Base-by-base conservation (phyloP, 2,888 invertebrate species). In the Minunthozetes semirufus region DNA sequence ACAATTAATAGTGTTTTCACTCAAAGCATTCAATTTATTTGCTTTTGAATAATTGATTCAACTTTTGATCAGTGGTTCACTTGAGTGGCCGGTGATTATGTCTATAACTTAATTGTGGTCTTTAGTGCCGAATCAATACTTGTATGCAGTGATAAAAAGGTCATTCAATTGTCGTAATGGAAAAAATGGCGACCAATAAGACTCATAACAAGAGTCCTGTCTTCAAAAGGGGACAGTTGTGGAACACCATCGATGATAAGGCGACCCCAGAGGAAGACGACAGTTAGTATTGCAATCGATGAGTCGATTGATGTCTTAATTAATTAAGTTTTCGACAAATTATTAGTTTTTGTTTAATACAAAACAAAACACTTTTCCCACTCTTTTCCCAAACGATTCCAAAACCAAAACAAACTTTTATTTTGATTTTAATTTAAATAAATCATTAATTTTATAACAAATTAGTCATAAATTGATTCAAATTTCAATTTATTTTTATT, bases 181-280 rank as follows among this genome's bases (percentile, higher is more conserved):
- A 13, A 59, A 59, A 59, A 59, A 59, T 59, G 59, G 59, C 59
- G 59, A 59, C 59, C 59, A 59, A 59, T 59, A 59, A n/a, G 22
- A 22, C 59, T 59, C 11, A 59, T 13, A 59, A 25, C 22, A 59
- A 59, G 59, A 59, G 22, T 25, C 19, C 59, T 19, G 59, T 19
- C 19, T 22, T 59, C 11, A 59, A 22, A 59, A 19, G 4, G 22
- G 59, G 59, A 59, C 59, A 59, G 59, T 25, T 59, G 13, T 59
- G 59, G 59, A 9, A 59, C 25, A 59, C 59, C 19, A 19, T 59
- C 19, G 25, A 59, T 25, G 59, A 59, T 22, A 59, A 19, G 8
- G 6, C 19, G 59, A 59, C 59, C 59, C 5, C 59, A 19, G 59
- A 59, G 8, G 59, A 22, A 11, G 59, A 59, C 11, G 59, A 59